A percentile compares a stretch with the other conserved stretches of the same genome.
Evolutionary conservation across 2,797 vertebrate species (phyloP).

Genomic region (Aphelocoma californica): DNA sequence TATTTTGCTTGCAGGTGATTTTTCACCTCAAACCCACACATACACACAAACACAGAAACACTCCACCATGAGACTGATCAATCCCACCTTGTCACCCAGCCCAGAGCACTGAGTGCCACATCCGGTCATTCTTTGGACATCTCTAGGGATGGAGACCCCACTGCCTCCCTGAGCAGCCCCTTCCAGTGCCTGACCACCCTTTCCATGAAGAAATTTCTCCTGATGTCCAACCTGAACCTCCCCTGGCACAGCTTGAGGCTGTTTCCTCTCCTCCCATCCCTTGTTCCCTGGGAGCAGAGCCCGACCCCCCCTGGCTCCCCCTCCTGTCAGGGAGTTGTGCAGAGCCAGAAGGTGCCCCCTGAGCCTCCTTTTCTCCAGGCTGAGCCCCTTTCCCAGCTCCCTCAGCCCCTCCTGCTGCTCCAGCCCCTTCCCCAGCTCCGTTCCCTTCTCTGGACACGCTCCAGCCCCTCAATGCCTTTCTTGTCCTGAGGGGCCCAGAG

Average conservation of each 20-base stretch:
- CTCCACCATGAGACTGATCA: not conserved
- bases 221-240: not conserved
- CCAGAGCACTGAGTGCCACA: not conserved
- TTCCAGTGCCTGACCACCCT: not conserved
- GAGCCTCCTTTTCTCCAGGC: not conserved
- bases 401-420: not conserved
- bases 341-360: not conserved
- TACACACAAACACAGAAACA: not conserved
- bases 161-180: not conserved
- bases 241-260: not conserved
- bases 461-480: too few relatives aligned
- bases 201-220: not conserved
- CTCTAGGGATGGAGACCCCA: not conserved
- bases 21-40: not conserved
- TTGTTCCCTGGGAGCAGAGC: not conserved
- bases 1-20: not conserved
- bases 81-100: not conserved
- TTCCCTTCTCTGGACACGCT: too few relatives aligned
- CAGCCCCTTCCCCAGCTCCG: not conserved
- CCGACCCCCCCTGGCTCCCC: not conserved
- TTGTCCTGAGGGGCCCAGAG: too few relatives aligned
- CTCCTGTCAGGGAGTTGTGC: not conserved
- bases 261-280: not conserved
- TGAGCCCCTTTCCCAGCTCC: not conserved
- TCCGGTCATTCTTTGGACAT: rapidly evolving